These are phyloP conservation scores for Microcebus ravelobensis DNA, from an alignment of 2,113 vertebrate genomes.

Conservation along the genomic window DNA sequence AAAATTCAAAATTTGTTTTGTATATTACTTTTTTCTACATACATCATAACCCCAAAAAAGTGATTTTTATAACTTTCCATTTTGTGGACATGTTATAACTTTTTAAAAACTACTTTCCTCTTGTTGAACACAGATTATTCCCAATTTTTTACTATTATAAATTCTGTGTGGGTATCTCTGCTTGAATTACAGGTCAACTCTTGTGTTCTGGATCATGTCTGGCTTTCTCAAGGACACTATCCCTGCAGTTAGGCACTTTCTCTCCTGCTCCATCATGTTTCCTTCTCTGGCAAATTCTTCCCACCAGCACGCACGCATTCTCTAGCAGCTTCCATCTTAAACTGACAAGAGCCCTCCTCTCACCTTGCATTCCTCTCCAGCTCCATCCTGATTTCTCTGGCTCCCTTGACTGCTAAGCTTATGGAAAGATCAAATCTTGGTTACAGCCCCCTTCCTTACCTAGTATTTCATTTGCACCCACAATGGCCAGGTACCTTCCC, in stretches of 20 bases:
- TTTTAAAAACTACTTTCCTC: not conserved
- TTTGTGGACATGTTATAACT: not conserved
- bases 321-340: not conserved
- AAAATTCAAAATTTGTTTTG: not conserved
- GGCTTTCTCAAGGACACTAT: not conserved
- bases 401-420: not conserved
- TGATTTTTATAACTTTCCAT: not conserved
- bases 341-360: not conserved
- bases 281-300: not conserved
- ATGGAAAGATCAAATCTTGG: not conserved
- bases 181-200: not conserved
- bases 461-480: fast-evolving
- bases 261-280: not conserved
- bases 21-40: not conserved
- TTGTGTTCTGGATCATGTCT: not conserved
- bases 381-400: too few relatives aligned
- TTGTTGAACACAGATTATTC: too few relatives aligned
- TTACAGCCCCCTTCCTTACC: too few relatives aligned
- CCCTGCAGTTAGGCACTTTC: too few relatives aligned
- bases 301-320: not conserved
- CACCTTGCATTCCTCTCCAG: too few relatives aligned
- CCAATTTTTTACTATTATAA: not conserved
- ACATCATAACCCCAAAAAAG: not conserved
- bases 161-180: not conserved
- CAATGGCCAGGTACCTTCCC: not conserved